Conservation (phyloP, 1,140 invertebrate genomes). For the Diachasma alloeum region DNA sequence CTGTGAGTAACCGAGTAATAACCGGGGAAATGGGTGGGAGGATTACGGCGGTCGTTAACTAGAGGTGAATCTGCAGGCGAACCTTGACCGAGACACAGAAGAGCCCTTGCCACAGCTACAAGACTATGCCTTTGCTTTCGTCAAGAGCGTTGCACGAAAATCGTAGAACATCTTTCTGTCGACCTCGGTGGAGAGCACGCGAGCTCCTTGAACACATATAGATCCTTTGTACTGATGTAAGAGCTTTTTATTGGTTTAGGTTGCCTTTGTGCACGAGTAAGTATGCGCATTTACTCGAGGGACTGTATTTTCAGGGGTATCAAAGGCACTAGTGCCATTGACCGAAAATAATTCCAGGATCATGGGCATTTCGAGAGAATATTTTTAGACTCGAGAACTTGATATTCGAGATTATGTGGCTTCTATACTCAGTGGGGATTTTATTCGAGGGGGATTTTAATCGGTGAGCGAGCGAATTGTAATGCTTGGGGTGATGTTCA, state of each 20-base stretch:
- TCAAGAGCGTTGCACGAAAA: conserved; percentile 8
- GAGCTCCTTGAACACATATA: background rate
- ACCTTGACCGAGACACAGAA: conserved; percentile 14
- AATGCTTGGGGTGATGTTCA: no score
- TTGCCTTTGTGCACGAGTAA: no score
- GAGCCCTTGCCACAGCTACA: background rate
- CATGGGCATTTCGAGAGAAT: background rate
- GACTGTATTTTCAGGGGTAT: background rate
- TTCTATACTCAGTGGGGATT: background rate
- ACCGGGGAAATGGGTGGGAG: background rate
- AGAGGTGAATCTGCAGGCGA: background rate
- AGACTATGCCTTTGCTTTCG: background rate
- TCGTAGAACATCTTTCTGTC: background rate
- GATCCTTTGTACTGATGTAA: background rate
- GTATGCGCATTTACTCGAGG: background rate
- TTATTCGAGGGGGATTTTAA: background rate
- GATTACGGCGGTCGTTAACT: background rate
- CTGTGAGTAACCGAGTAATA: background rate
- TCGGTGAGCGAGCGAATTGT: no score
- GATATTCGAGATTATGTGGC: background rate
- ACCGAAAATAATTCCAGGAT: background rate
- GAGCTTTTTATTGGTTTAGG: background rate
- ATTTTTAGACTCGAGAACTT: background rate
- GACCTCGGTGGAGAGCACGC: conserved; percentile 1
- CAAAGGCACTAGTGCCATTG: background rate